A percentile compares a stretch with the other conserved stretches of the same genome.
phyloP scores from a whole-genome alignment of 2,888 invertebrate species.

The Sphinx pinastri region DNA sequence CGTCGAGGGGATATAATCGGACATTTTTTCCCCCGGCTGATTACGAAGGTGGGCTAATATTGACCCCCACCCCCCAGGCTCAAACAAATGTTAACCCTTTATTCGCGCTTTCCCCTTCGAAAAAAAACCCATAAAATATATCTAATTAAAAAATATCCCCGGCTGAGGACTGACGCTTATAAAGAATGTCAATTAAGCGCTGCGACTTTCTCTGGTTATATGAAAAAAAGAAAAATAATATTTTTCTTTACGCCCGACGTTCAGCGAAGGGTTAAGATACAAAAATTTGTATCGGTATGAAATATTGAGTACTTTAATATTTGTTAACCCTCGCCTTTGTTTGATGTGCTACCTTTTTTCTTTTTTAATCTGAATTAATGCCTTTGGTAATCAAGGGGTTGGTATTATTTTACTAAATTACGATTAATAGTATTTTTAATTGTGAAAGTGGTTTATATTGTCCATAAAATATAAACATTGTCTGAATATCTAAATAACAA shows the following conservation, averaged over 20 bases:
- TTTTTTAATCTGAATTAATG: constrained; percentile 51
- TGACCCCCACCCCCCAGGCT: constrained; percentile 71
- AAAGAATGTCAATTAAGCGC: constrained; percentile 84
- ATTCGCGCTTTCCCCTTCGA: constrained; percentile 76
- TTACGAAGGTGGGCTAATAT: constrained; percentile 82
- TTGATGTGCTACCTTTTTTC: constrained; percentile 42
- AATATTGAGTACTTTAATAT: constrained; percentile 84
- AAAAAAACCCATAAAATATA: constrained; percentile 85
- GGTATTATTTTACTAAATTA: constrained; percentile 11
- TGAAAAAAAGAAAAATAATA: constrained; percentile 36
- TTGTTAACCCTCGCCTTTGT: constrained; percentile 45
- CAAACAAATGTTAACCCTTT: constrained; percentile 84
- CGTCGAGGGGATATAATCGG: constrained; percentile 76
- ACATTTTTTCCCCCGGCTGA: constrained; percentile 82
- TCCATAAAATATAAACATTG: background rate
- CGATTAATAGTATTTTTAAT: constrained; percentile 1
- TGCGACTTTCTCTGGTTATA: constrained; percentile 68
- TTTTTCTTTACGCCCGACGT: constrained; percentile 76
- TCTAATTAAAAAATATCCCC: constrained; percentile 85
- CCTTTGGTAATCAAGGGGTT: constrained; percentile 22
- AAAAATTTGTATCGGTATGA: constrained; percentile 84
- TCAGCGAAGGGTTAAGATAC: constrained; percentile 82
- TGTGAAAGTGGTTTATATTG: background rate
- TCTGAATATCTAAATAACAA: no score
- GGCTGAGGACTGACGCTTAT: constrained; percentile 83